Conservation (phyloP, 2,113 vertebrate genomes). For the Mugil cephalus region DNA sequence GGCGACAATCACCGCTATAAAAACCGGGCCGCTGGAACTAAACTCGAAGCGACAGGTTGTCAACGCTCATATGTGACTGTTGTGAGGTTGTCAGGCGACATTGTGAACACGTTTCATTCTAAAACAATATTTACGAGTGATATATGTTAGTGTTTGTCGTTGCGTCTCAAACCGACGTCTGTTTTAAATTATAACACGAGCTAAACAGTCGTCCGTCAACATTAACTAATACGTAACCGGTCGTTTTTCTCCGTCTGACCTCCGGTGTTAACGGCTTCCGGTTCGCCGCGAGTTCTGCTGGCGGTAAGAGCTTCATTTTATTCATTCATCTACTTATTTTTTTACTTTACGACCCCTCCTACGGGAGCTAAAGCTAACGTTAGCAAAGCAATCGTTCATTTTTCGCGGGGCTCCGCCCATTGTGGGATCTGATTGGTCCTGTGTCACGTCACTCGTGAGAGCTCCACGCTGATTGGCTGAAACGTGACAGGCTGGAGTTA, state of each 20-base stretch:
- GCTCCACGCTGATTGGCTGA: constrained; percentile 49
- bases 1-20: constrained; percentile 33
- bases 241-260: background rate
- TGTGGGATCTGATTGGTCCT: constrained; percentile 20
- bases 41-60: too few species aligned
- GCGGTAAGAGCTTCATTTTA: background rate
- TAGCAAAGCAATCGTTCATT: constrained; percentile 16
- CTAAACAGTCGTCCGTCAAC: background rate
- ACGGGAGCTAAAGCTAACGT: constrained; percentile 22
- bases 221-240: too few species aligned
- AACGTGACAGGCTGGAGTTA: background rate
- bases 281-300: rapidly evolving
- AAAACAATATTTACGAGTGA: background rate
- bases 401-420: constrained; percentile 66
- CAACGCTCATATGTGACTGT: too few species aligned
- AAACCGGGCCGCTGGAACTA: background rate
- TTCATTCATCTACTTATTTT: background rate
- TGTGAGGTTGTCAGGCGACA: background rate
- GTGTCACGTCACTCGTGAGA: background rate
- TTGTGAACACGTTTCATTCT: background rate
- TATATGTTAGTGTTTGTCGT: background rate
- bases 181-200: background rate
- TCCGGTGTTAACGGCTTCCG: background rate
- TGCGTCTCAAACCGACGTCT: too few species aligned
- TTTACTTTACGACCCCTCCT: rapidly evolving